Percentiles rank a stretch among this genome's conserved stretches.
Conservation (phyloP, 2,888 invertebrate species). For the Lysandra coridon region DNA sequence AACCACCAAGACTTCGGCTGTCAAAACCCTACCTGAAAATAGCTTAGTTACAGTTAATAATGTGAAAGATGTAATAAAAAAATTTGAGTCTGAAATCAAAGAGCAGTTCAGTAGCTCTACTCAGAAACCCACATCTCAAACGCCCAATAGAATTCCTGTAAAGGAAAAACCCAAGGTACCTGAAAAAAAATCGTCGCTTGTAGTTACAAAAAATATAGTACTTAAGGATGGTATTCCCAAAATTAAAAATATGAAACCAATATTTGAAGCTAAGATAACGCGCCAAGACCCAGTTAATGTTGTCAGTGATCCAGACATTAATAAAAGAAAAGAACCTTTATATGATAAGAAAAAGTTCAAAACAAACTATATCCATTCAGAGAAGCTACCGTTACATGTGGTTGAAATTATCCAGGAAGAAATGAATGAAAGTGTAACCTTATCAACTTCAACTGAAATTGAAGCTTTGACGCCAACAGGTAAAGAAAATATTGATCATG, state of each 20-base stretch:
- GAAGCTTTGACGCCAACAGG: constrained; percentile 35
- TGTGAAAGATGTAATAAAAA: constrained; percentile 72
- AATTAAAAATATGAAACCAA: constrained; percentile 70
- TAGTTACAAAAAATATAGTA: constrained; percentile 76
- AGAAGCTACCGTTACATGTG: constrained; percentile 65
- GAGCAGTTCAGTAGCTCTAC: constrained; percentile 61
- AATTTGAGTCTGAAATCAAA: constrained; percentile 74
- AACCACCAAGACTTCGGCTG: constrained; percentile 43
- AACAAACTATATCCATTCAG: constrained; percentile 72
- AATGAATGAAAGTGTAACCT: constrained; percentile 51
- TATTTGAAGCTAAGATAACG: constrained; percentile 46
- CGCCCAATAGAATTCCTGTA: constrained; percentile 50
- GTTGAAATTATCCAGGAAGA: constrained; percentile 77
- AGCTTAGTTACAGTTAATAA: constrained; percentile 43
- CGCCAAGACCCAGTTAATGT: constrained; percentile 46
- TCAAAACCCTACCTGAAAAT: constrained; percentile 49
- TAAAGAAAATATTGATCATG: constrained; percentile 38
- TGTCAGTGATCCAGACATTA: constrained; percentile 40
- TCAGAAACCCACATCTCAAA: constrained; percentile 61
- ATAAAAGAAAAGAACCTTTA: constrained; percentile 61
- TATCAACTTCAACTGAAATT: constrained; percentile 38
- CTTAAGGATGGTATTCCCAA: constrained; percentile 76
- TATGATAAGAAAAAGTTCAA: constrained; percentile 71
- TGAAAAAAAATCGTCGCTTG: constrained; percentile 79
- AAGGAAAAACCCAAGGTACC: constrained; percentile 82